These are phyloP conservation scores for Tringa solitaria DNA, from an alignment of 2,113 vertebrate species.

Conservation along the genomic window DNA sequence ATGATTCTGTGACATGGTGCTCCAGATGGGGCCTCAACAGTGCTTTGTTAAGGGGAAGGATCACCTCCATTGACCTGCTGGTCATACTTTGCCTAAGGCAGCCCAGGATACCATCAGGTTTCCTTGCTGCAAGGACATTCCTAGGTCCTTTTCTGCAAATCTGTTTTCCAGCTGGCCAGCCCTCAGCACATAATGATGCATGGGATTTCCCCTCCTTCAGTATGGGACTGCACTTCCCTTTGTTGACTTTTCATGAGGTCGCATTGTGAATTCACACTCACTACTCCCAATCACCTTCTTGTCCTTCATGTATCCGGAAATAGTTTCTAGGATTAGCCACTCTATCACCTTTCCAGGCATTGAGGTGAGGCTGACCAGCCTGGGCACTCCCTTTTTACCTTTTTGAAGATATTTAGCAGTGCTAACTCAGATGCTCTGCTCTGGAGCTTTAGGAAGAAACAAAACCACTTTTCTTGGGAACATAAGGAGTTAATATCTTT, in stretches of 20 bases:
- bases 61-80: not conserved
- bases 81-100: not conserved
- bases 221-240: not conserved
- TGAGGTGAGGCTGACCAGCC: not conserved
- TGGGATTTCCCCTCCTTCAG: not conserved
- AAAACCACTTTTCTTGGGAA: not conserved
- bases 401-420: not conserved
- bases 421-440: not conserved
- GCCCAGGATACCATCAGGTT: not conserved
- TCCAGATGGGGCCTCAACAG: not conserved
- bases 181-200: not conserved
- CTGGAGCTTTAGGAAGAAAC: not conserved
- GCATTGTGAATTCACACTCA: not conserved
- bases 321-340: not conserved
- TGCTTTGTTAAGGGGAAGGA: not conserved
- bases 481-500: not conserved
- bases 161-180: rapidly evolving
- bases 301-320: not conserved
- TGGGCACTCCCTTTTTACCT: not conserved
- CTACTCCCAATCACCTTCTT: not conserved
- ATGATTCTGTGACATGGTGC: not conserved
- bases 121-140: not conserved
- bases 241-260: not conserved
- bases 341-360: not conserved
- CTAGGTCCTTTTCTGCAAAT: not conserved